These are phyloP conservation scores for Sarcophaga caerulescens DNA, from an alignment of 2,888 invertebrate genomes.

Conservation along the genomic window DNA sequence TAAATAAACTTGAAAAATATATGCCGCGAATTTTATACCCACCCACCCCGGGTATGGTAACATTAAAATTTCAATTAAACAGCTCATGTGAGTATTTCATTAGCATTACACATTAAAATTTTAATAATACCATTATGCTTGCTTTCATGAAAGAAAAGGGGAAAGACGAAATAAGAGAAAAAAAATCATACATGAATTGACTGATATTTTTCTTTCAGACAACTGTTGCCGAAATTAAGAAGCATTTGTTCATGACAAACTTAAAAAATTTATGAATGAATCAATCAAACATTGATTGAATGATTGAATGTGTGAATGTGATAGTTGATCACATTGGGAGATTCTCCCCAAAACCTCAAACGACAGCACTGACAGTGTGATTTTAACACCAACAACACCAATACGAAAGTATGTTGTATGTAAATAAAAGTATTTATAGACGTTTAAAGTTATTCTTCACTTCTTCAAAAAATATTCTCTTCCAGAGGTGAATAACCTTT, in stretches of 20 bases:
- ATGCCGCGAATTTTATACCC: no score
- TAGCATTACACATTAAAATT: no score
- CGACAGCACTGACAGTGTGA: constrained; percentile 9
- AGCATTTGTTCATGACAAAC: background rate
- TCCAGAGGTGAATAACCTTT: constrained; percentile 78
- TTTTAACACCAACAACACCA: constrained; percentile 22
- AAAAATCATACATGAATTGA: background rate
- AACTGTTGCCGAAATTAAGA: background rate
- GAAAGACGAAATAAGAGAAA: background rate
- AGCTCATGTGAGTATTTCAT: no score
- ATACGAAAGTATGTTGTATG: constrained; percentile 53
- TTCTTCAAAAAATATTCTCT: constrained; percentile 41
- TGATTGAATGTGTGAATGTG: constrained; percentile 5
- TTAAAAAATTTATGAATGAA: constrained; percentile 43
- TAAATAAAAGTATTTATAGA: constrained; percentile 57
- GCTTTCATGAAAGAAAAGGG: background rate
- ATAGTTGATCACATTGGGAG: constrained; percentile 10
- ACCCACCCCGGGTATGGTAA: no score
- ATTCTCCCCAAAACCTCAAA: background rate
- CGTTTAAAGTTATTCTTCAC: constrained; percentile 33
- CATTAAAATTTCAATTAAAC: no score
- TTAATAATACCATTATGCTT: no score
- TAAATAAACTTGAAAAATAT: no score
- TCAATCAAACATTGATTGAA: background rate
- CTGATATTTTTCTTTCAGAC: background rate